Percentiles rank a stretch among this genome's conserved stretches.
Conservation (phyloP, 2,113 vertebrate genomes). For the Thunnus thynnus region DNA sequence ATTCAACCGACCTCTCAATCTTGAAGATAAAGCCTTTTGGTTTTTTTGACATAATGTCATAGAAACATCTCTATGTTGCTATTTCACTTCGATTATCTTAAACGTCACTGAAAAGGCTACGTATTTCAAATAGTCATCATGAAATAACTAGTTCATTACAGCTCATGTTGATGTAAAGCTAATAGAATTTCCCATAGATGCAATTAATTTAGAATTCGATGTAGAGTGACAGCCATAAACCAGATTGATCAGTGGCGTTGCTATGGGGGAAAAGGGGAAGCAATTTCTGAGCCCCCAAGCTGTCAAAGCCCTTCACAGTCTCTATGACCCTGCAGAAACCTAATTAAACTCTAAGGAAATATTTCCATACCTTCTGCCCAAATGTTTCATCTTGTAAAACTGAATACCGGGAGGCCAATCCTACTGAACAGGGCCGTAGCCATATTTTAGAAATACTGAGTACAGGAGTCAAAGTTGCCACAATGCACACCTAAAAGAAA, state of each 20-base stretch:
- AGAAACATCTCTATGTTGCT: background rate
- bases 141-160: background rate
- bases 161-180: background rate
- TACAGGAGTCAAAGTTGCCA: too few relatives aligned
- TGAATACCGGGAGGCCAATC: background rate
- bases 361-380: too few relatives aligned
- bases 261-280: too few relatives aligned
- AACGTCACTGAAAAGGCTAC: background rate
- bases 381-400: background rate
- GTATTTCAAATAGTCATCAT: background rate
- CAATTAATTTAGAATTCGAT: background rate
- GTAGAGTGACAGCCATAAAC: background rate
- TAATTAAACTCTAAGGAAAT: too few relatives aligned
- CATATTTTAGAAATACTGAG: too few relatives aligned
- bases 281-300: background rate
- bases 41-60: background rate
- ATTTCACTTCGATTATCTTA: background rate
- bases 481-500: too few relatives aligned
- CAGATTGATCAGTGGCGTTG: accelerated
- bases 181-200: background rate
- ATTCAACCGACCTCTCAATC: background rate
- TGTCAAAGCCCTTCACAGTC: background rate
- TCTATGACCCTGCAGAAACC: background rate
- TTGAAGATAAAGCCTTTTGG: background rate
- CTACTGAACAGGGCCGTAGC: background rate